Percentiles rank a stretch among this genome's conserved stretches.
phyloP scores from a whole-genome alignment of 2,888 invertebrate genomes.

The Petrolisthes manimaculis region DNA sequence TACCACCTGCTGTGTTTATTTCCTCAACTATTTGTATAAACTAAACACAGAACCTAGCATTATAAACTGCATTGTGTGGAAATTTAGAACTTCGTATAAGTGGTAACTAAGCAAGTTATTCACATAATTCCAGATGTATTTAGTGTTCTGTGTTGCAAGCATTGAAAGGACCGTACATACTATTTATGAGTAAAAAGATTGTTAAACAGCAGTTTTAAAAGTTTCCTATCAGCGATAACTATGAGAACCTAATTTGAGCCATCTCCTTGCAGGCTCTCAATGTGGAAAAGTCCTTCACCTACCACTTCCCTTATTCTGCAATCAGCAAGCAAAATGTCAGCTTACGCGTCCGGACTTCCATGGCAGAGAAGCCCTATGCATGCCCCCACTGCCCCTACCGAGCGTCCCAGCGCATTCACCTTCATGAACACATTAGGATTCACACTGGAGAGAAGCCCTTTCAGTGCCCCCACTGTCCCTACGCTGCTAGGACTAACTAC shows the following conservation, averaged over 20 bases:
- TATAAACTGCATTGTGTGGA: no score
- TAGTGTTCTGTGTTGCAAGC: not conserved
- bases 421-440: conserved; percentile 46
- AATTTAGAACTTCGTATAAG: no score
- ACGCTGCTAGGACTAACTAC: conserved; percentile 48
- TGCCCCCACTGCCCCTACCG: conserved; percentile 56
- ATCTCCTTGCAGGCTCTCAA: conserved; percentile 43
- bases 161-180: not conserved
- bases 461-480: conserved; percentile 51
- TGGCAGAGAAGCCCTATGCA: conserved; percentile 43
- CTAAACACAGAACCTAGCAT: no score
- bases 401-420: conserved; percentile 45
- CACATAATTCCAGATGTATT: no score
- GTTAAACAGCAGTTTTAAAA: conserved; percentile 11
- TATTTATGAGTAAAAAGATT: not conserved
- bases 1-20: no score
- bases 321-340: conserved; percentile 35
- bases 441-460: conserved; percentile 58
- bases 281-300: conserved; percentile 37
- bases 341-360: conserved; percentile 24
- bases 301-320: conserved; percentile 35
- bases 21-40: no score
- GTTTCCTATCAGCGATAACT: conserved; percentile 13
- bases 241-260: conserved; percentile 40
- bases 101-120: no score